A percentile compares a stretch with the other conserved stretches of the same genome.
Evolutionary conservation across 1,140 invertebrate species (phyloP).

Genomic region (Pantala flavescens): DNA sequence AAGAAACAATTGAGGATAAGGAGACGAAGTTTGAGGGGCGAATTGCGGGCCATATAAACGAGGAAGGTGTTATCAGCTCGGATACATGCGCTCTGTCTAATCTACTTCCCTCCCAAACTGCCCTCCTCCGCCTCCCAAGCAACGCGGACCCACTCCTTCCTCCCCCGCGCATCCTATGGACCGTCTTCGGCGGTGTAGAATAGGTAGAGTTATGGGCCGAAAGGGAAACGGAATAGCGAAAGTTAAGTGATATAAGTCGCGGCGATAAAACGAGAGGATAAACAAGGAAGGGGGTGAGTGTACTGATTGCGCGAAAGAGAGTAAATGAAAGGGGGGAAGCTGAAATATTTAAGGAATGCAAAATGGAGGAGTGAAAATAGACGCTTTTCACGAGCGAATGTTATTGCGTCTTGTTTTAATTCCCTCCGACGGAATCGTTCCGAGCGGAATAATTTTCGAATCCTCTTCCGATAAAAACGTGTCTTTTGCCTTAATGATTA

Average conservation of each 20-base stretch:
- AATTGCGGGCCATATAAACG: conserved; percentile 8
- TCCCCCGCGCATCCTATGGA: neutral
- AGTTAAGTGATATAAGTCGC: conserved; percentile 9
- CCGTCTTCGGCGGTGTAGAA: neutral
- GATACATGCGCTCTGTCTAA: conserved; percentile 4
- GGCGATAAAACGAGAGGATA: neutral
- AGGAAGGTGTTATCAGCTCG: conserved; percentile 7
- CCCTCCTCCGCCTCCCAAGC: neutral
- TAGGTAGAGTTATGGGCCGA: neutral
- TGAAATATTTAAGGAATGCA: no score
- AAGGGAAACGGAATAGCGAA: neutral
- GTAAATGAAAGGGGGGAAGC: no score
- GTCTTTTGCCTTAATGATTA: no score
- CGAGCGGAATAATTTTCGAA: no score
- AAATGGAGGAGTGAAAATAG: no score
- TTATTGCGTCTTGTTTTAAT: no score
- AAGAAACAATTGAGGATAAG: conserved; percentile 10
- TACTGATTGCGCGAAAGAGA: no score
- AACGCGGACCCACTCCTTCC: neutral
- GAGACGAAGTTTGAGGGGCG: conserved; percentile 2
- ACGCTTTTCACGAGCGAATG: no score
- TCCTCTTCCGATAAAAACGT: no score
- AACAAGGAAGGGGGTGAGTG: no score
- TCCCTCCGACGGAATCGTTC: no score
- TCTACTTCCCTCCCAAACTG: conserved; percentile 1